Base-by-base conservation (phyloP, 2,797 vertebrate species). In the Chaunax sp. region DNA sequence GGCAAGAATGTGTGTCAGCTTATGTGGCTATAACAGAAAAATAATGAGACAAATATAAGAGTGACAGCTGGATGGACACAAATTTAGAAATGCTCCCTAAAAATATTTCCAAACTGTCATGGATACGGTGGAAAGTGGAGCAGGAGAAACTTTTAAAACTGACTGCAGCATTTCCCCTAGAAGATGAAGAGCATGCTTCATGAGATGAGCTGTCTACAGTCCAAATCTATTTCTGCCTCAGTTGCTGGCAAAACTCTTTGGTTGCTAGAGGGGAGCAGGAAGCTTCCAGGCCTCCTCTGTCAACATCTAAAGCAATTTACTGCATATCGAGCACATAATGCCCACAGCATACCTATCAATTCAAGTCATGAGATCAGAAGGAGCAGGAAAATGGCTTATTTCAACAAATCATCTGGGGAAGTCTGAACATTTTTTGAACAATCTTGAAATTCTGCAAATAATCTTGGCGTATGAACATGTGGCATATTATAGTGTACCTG, bases 161-260 rank as follows among this genome's bases (percentile, higher is more conserved):
- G 71, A 58, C 71, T 84, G 75, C 53, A 69, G 66, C 78, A 51
- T 71, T 65, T 82, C 64, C 67, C 38, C 35, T 64, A 67, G 67
- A 81, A 83, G 79, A 80, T 10, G 69, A 81, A 61, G 63, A 81
- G 45, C 54, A 69, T 51, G 69, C 47, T 54, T 68, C 72, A 75
- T 44, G 67, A 86, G 81, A 86, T 61, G 79, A 85, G 81, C 82
- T 89, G 86, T 89, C 85, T 72, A 15, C 70, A 59, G 67, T 82
- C 86, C 78, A 88, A 80, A 84, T 90, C 86, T 92, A 90, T 89
- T 91, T 89, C 78, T 89, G 84, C 77, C 62, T 78, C 71, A 52
- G 77, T 68, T 72, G 66, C 69, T 82, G 84, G 81, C 74, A 84
- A 72, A 85, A 81, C 51, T 62, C 52, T 5, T 40, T 37, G 37